A percentile compares a stretch with the other conserved stretches of the same genome.
These are phyloP conservation scores for Eudorcas thomsonii DNA, from an alignment of 2,113 vertebrate genomes.

Conservation along the genomic window DNA sequence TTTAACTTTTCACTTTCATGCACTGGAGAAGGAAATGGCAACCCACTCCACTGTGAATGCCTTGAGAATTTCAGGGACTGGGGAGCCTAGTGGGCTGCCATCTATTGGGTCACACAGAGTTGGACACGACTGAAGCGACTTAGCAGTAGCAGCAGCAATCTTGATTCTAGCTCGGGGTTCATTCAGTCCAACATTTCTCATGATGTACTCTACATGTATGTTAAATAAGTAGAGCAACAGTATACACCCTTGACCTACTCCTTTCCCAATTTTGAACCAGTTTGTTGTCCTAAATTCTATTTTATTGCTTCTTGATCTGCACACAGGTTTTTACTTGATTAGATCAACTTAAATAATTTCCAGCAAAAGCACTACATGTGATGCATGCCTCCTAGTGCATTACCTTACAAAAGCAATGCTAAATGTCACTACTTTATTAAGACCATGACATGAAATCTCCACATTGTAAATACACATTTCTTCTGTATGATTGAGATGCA, in stretches of 20 bases:
- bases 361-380: neutral
- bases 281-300: neutral
- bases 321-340: neutral
- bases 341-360: neutral
- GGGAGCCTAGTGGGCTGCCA: too few species aligned
- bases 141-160: neutral
- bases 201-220: neutral
- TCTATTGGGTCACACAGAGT: too few species aligned
- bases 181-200: neutral
- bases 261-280: neutral
- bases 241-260: neutral
- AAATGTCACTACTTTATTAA: neutral
- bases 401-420: neutral
- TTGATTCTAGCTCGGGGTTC: neutral
- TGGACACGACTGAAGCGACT: too few species aligned
- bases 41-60: too few species aligned
- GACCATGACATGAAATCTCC: neutral
- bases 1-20: too few species aligned
- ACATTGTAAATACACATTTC: neutral
- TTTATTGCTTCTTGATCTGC: neutral
- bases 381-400: neutral
- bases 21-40: too few species aligned
- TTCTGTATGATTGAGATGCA: neutral
- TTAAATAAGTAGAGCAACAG: neutral
- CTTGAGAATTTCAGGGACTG: too few species aligned